Base-by-base conservation (phyloP, 2,888 invertebrate species). In the Erebia palarica region DNA sequence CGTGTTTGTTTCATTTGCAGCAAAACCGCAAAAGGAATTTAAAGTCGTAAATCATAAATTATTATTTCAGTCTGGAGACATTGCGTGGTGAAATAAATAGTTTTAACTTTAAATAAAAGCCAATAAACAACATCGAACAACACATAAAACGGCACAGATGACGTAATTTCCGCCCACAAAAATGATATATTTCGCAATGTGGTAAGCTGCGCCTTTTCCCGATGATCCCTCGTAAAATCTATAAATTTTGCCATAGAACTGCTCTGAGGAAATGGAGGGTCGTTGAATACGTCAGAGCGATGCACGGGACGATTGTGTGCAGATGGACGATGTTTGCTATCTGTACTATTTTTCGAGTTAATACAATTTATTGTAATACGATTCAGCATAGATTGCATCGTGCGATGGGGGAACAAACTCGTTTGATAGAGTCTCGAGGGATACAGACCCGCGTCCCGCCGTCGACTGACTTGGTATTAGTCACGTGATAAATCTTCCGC, bases 351-450 rank as follows among this genome's bases (percentile, higher is more conserved):
- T 92, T 92, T 91, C 92, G 90, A 92, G 91, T 91, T 93, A 92
- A 93, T 92, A 90, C 92, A 93, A 92, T 93, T 92, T 92, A 92
- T 92, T 92, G 92, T 93, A 92, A 93, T 93, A 91, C 90, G 92
- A 93, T 93, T 93, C 92, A 92, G 92, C 92, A 92, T 92, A 92
- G 93, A 92, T 93, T 92, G 93, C 92, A 91, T 91, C 91, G 89
- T 86, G 85, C 81, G 87, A 82, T 87, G 86, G 91, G 93, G 92
- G 92, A 92, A 87, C 86, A 84, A 92, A 90, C 92, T 92, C 91
- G 92, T 92, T 92, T 93, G 92, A 93, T 91, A 85, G 89, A 90
- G 88, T 92, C 92, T 86, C 90, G 80, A 76, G 92, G 92, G 92
- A 90, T 81, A 79, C 82, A 76, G 84, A 79, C 87, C 86, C 87